Evolutionary conservation across 1,140 invertebrate species (phyloP).

Genomic region (Trichonephila inaurata): DNA sequence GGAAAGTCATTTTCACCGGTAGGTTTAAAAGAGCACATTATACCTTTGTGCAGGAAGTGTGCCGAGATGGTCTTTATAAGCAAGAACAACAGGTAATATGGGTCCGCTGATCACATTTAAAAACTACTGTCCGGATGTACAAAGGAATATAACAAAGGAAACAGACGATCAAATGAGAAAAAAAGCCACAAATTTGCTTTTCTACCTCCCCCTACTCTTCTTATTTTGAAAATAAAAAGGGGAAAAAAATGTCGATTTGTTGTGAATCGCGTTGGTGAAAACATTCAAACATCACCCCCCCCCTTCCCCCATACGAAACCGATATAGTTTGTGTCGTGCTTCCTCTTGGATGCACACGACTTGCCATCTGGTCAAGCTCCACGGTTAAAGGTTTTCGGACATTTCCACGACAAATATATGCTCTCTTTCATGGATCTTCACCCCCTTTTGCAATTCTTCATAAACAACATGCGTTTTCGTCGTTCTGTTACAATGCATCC

Average conservation of each 20-base stretch:
- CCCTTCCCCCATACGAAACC: background rate
- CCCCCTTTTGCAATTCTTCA: background rate
- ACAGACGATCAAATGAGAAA: slow-evolving; percentile 32
- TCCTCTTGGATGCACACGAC: slow-evolving; percentile 1
- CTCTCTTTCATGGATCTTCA: background rate
- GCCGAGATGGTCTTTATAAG: slow-evolving; percentile 38
- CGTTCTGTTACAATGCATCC: too few relatives aligned
- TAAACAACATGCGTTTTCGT: background rate
- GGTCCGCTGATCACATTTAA: slow-evolving; percentile 52
- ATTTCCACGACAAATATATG: background rate
- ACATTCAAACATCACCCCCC: background rate
- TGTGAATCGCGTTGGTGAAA: slow-evolving; percentile 5
- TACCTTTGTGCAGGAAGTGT: slow-evolving; percentile 61
- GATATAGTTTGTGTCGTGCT: background rate
- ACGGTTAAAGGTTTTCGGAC: background rate
- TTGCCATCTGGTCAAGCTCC: background rate
- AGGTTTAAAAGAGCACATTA: slow-evolving; percentile 48
- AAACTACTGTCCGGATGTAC: slow-evolving; percentile 46
- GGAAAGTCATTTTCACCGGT: slow-evolving; percentile 61
- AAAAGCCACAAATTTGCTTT: slow-evolving; percentile 27
- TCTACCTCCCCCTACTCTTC: background rate
- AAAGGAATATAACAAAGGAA: slow-evolving; percentile 59
- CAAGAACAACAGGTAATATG: slow-evolving; percentile 59
- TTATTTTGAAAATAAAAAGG: slow-evolving; percentile 18
- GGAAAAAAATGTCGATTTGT: slow-evolving; percentile 56